Percentiles rank a stretch among this genome's conserved stretches.
Evolutionary conservation across 2,888 invertebrate species (phyloP).

Genomic region (Abrostola tripartita): DNA sequence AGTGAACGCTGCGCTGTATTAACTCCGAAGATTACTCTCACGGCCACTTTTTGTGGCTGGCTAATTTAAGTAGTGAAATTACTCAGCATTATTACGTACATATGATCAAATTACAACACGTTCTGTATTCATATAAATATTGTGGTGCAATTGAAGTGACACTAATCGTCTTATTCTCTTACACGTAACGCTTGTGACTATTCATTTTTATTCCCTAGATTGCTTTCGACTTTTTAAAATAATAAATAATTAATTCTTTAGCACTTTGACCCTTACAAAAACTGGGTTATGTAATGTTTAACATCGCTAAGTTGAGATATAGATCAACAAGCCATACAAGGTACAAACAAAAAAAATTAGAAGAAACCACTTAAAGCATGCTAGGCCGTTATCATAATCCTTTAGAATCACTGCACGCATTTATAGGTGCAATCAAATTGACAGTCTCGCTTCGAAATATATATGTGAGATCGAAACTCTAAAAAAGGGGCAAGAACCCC

Average conservation of each 20-base stretch:
- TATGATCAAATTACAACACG: conserved; percentile 67
- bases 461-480: conserved; percentile 45
- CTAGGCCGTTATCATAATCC: conserved; percentile 1
- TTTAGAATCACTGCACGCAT: conserved; percentile 23
- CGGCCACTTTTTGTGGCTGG: conserved; percentile 65
- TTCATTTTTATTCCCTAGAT: conserved; percentile 65
- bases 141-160: conserved; percentile 73
- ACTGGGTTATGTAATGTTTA: neutral
- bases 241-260: neutral
- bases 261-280: neutral
- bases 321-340: neutral
- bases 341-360: neutral
- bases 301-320: neutral
- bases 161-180: conserved; percentile 71
- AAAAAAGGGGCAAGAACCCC: conserved; percentile 56
- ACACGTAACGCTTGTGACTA: conserved; percentile 65
- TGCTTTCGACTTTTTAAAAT: neutral
- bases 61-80: conserved; percentile 64
- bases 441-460: conserved; percentile 49
- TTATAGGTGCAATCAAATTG: conserved; percentile 55
- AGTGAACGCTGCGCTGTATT: conserved; percentile 64
- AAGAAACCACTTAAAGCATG: neutral
- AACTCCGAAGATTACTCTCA: conserved; percentile 60
- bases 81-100: conserved; percentile 49
- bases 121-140: conserved; percentile 61